Base-by-base conservation (phyloP, 30 jellyfish, hydroid and myxozoan genomes). In the Aurelia aurita complex sp. Pacific region DNA sequence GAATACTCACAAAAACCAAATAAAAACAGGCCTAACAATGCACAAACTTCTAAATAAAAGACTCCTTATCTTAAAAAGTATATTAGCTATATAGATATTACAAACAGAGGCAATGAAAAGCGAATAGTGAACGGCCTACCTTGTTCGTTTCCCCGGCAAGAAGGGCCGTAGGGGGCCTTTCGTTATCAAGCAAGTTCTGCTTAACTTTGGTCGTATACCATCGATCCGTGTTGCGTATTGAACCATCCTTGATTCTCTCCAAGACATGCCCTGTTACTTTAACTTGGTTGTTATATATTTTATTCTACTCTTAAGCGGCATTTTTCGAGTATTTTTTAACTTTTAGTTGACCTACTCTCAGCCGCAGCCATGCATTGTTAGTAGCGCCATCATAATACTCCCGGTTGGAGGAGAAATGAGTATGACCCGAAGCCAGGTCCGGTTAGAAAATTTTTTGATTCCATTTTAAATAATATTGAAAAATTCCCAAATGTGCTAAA, bases 91-190 rank as follows among this genome's bases (percentile, higher is more conserved):
- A 9, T 7, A 46, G 57, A 4, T 46, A 46, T 46, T 9, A 46
- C 11, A 46, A 7, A 46, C 13, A 46, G 57, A 46, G 57, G 57
- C 57, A 46, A 46, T 46, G 57, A 46, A 46, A 46, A 46, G 15
- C 14, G 57, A 46, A 46, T 46, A 46, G 14, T 46, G 57, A 46
- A 46, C 5, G 57, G 57, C 57, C 57, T 46, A 46, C 81, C 57
- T 46, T 46, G 67, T 71, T 73, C 82, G 73, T 74, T 67, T 83
- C 92, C 92, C 92, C 85, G 84, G 77, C 92, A 76, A 76, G 70
- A 61, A 61, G 71, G 81, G 80, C 81, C 89, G 89, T 68, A 83
- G 92, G 92, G 92, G 92, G 92, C 92, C 92, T 70, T 83, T 83
- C 80, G 62, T 42, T 19, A 64, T 83, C 74, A 76, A 16, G 36